These are phyloP conservation scores for Lysandra coridon DNA, from an alignment of 2,888 invertebrate species.

Conservation along the genomic window DNA sequence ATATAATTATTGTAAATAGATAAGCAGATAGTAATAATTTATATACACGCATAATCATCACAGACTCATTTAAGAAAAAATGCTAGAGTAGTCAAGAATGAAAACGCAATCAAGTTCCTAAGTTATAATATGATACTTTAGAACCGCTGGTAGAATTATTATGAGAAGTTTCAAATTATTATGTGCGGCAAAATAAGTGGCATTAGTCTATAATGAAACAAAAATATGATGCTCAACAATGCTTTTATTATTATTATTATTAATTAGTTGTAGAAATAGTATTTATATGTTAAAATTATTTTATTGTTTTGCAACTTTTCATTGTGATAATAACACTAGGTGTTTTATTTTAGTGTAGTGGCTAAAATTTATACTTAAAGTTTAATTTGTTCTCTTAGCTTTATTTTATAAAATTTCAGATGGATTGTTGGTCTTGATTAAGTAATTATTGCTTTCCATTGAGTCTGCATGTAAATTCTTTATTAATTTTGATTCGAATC, in stretches of 20 bases:
- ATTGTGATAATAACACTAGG: conserved; percentile 55
- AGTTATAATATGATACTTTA: conserved; percentile 31
- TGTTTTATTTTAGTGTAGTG: conserved; percentile 58
- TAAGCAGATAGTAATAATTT: conserved; percentile 38
- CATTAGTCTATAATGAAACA: conserved; percentile 45
- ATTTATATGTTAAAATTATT: conserved; percentile 37
- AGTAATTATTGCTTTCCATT: conserved; percentile 52
- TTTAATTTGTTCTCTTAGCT: conserved; percentile 53
- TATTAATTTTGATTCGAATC: conserved; percentile 20
- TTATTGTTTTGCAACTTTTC: conserved; percentile 60
- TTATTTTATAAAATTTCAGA: conserved; percentile 48
- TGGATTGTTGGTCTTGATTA: conserved; percentile 48
- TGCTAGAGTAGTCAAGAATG: conserved; percentile 1
- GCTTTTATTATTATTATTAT: conserved; percentile 58
- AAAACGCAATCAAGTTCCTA: conserved; percentile 25
- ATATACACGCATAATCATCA: conserved; percentile 1
- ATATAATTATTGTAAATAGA: conserved; percentile 32
- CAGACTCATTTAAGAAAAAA: neutral
- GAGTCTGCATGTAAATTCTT: conserved; percentile 52
- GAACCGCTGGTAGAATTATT: conserved; percentile 13
- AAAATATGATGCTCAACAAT: conserved; percentile 74
- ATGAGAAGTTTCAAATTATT: conserved; percentile 68
- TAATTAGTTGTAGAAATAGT: conserved; percentile 42
- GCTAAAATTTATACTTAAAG: conserved; percentile 46
- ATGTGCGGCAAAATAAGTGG: conserved; percentile 67